phyloP scores from a whole-genome alignment of 2,113 vertebrate genomes.

The Sarotherodon lohbergeri region DNA sequence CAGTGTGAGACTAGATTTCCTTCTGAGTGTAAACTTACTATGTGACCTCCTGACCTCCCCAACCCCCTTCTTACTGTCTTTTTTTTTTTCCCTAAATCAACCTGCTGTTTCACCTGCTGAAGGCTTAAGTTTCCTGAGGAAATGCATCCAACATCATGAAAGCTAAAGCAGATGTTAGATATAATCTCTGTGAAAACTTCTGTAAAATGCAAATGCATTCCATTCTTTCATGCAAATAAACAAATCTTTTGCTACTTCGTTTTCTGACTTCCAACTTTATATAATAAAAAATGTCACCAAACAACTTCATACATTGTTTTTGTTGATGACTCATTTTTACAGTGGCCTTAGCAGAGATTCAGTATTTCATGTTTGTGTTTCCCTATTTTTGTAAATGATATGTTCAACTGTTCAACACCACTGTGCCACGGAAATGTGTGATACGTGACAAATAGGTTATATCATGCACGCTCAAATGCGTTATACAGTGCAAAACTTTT shows the following conservation, averaged over 20 bases:
- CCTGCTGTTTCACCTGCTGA: slow-evolving; percentile 25
- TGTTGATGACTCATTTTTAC: not conserved
- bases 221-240: not conserved
- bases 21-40: slow-evolving; percentile 8
- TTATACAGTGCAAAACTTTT: not conserved
- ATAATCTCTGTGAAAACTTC: not conserved
- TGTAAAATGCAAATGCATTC: not conserved
- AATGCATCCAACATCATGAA: not conserved
- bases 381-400: not conserved
- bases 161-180: not conserved
- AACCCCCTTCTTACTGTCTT: not conserved
- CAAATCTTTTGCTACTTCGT: not conserved
- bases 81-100: not conserved
- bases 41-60: slow-evolving; percentile 28
- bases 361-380: not conserved
- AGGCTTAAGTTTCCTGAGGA: not conserved
- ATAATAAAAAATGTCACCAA: not conserved
- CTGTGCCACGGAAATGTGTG: not conserved
- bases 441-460: not conserved
- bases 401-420: not conserved
- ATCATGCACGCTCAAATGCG: not conserved
- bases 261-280: not conserved
- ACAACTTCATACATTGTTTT: not conserved
- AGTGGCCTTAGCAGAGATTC: not conserved
- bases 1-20: slow-evolving; percentile 17